Conservation (phyloP, 2,888 invertebrate genomes). For the Apamea monoglypha region DNA sequence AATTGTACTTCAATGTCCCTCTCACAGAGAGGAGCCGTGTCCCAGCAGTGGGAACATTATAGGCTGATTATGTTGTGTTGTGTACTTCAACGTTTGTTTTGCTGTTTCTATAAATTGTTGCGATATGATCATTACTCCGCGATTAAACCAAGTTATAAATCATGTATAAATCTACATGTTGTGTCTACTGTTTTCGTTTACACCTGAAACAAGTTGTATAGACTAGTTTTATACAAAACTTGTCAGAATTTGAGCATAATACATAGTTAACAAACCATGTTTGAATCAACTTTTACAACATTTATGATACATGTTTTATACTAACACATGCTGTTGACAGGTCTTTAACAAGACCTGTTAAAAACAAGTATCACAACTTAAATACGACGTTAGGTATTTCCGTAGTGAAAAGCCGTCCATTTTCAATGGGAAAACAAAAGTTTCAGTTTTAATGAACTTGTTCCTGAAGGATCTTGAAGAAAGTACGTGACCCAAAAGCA, state of each 20-base stretch:
- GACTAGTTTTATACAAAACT: too few species aligned
- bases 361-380: neutral
- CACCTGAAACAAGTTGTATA: neutral
- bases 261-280: neutral
- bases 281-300: neutral
- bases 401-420: neutral
- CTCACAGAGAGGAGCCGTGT: too few species aligned
- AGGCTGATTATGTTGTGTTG: too few species aligned
- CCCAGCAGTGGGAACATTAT: too few species aligned
- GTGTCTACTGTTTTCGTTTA: neutral
- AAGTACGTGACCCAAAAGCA: constrained; percentile 35
- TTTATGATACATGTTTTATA: neutral
- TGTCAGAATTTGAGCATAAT: too few species aligned
- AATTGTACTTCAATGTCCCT: neutral
- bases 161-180: neutral
- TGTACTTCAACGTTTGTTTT: constrained; percentile 1
- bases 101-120: neutral
- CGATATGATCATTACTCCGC: neutral
- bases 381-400: neutral
- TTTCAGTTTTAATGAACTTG: constrained; percentile 19
- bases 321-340: neutral
- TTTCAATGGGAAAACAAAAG: constrained; percentile 15
- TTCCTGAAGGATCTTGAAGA: constrained; percentile 31
- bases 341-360: neutral
- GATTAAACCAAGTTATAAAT: neutral